Conservation (phyloP, 2,797 vertebrate genomes). For the Merluccius polli region DNA sequence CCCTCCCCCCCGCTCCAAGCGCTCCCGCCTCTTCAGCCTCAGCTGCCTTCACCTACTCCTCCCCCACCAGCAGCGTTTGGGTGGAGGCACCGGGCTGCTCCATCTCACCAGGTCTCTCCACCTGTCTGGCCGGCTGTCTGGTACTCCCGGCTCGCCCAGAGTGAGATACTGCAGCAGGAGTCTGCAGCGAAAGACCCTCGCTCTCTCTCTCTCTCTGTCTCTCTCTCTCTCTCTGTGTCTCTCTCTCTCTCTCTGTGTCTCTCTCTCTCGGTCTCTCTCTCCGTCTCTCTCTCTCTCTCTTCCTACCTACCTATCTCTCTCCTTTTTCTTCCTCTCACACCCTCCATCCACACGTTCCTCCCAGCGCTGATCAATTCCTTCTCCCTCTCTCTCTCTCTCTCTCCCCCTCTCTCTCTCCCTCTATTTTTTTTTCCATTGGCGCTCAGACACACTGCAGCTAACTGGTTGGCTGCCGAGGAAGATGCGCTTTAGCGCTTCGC, state of each 20-base stretch:
- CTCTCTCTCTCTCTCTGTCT: constrained; percentile 32
- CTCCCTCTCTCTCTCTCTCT: constrained; percentile 40
- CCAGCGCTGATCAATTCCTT: constrained; percentile 76
- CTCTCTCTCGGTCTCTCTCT: constrained; percentile 38
- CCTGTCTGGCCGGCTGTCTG: constrained; percentile 59
- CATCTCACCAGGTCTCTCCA: constrained; percentile 68
- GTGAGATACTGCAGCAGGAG: constrained; percentile 74
- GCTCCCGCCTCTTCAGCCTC: constrained; percentile 22
- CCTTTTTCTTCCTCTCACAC: constrained; percentile 44
- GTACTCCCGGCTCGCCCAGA: constrained; percentile 65
- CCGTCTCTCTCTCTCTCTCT: constrained; percentile 25
- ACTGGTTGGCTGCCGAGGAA: constrained; percentile 38
- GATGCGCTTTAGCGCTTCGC: constrained; percentile 35
- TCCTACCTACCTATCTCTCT: constrained; percentile 11
- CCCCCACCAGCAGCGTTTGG: constrained; percentile 24
- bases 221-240: background rate
- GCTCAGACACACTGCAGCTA: constrained; percentile 48
- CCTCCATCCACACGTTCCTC: constrained; percentile 69
- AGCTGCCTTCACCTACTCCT: constrained; percentile 7
- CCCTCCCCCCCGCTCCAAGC: constrained; percentile 47
- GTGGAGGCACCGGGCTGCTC: constrained; percentile 8
- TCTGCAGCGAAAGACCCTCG: constrained; percentile 71
- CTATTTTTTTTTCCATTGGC: constrained; percentile 11
- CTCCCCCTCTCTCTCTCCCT: background rate
- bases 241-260: constrained; percentile 33